These are phyloP conservation scores for Cephus rjabovi DNA, from an alignment of 2,888 invertebrate species.

Conservation along the genomic window DNA sequence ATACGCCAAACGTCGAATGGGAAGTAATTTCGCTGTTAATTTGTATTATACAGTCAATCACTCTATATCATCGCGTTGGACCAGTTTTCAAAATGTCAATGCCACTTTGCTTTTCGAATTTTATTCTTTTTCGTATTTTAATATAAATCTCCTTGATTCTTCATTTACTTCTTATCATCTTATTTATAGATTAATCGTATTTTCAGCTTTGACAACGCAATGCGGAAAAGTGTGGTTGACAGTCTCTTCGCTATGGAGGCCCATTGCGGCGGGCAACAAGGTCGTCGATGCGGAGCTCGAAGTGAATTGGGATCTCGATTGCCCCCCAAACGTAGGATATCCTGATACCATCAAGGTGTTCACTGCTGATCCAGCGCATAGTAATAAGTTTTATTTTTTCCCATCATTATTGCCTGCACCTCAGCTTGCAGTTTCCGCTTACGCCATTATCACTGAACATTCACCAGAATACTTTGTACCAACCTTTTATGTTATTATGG, in stretches of 20 bases:
- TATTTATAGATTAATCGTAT: neutral
- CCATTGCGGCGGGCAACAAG: conserved; percentile 50
- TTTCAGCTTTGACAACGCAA: conserved; percentile 47
- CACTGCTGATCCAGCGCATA: conserved; percentile 53
- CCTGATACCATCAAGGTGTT: conserved; percentile 62
- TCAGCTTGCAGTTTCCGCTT: conserved; percentile 1
- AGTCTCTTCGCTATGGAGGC: conserved; percentile 67
- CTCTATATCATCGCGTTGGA: neutral
- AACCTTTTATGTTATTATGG: neutral
- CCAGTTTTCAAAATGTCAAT: neutral
- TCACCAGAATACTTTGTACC: conserved; percentile 1
- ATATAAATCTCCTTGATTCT: too few relatives aligned
- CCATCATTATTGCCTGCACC: conserved; percentile 5
- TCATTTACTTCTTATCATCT: too few relatives aligned
- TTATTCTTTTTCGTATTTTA: too few relatives aligned
- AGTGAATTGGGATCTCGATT: conserved; percentile 69
- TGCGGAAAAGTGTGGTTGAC: conserved; percentile 69
- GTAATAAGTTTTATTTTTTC: conserved; percentile 35
- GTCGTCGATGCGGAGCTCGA: conserved; percentile 67
- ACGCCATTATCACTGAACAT: conserved; percentile 2
- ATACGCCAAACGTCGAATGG: too few relatives aligned
- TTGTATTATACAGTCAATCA: neutral
- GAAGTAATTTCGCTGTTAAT: neutral
- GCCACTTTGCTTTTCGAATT: too few relatives aligned
- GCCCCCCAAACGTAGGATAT: conserved; percentile 48